Base-by-base conservation (phyloP, 1,140 invertebrate species). In the Drosophila erecta region DNA sequence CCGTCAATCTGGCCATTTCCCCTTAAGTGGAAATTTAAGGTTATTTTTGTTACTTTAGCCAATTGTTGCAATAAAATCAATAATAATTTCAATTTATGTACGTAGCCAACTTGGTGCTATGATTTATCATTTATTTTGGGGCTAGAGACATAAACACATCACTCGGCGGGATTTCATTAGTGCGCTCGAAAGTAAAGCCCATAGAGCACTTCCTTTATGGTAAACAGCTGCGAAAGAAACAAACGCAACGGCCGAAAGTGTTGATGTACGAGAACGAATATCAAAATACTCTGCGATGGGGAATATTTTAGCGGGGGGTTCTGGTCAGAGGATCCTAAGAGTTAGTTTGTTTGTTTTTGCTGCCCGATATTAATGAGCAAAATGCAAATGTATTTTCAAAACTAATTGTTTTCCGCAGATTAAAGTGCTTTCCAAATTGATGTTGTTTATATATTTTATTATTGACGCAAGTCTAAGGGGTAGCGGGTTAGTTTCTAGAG, bases 181-280 rank as follows among this genome's bases (percentile, higher is more conserved):
- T 7, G 12, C 47, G 22, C 17, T 12, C 40, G 20, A 51, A 10
- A 46, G 20, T 14, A 49, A 37, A 75, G 61, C 60, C 65, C 60
- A 83, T 76, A 69, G 71, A 59, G 67, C 85, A 89, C 84, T 89
- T 89, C 84, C 84, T 78, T 80, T 71, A 89, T 90, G 79, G 67
- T 69, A 38, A 76, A 89, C 83, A 87, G 79, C 76, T 89, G 84
- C 35, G 67, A 84, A 44, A 57, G 27, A 75, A 44, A 77, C 64
- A 51, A 53, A 43, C 61, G 24, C 41, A 66, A 58, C 73, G 50
- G 58, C 58, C 17, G 53, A 76, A 64, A 62, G 79, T 84, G 84
- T 80, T 89, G 79, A 87, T 79, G 71, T 66, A 89, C 81, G 59
- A 41, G 67, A 78, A 58, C 72, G 46, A 73, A 73, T 64, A 76